Conservation (phyloP, 1,140 invertebrate genomes). For the Antheraea mylitta region DNA sequence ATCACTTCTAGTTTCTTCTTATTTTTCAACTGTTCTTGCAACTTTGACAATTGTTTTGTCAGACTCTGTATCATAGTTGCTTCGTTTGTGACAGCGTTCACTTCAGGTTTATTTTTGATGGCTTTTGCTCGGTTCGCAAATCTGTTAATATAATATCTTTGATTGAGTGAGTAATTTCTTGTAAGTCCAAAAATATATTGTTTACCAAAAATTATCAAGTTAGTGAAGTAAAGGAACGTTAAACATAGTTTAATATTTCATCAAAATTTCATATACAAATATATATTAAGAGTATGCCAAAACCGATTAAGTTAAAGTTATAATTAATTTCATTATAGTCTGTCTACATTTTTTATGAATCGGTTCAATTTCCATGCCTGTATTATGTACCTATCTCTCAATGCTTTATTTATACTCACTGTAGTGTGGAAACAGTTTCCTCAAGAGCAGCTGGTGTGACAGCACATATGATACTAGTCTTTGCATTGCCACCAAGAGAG, state of each 20-base stretch:
- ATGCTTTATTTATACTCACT: constrained; percentile 59
- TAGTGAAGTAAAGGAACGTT: too few species aligned
- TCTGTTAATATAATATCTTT: constrained; percentile 57
- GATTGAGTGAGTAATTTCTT: too few species aligned
- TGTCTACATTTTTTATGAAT: too few species aligned
- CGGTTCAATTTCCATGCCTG: too few species aligned
- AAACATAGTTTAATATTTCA: too few species aligned
- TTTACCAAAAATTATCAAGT: too few species aligned
- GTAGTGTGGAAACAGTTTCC: constrained; percentile 87
- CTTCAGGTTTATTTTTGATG: constrained; percentile 84
- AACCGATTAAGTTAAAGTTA: too few species aligned
- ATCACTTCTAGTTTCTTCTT: constrained; percentile 54
- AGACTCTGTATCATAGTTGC: constrained; percentile 82
- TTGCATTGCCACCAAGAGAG: constrained; percentile 92
- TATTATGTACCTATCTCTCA: too few species aligned
- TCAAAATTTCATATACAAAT: too few species aligned
- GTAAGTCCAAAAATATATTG: too few species aligned
- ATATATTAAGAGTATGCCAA: too few species aligned
- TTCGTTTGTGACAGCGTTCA: constrained; percentile 85
- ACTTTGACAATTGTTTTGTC: constrained; percentile 64
- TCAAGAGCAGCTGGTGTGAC: constrained; percentile 86
- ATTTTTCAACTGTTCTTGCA: constrained; percentile 65
- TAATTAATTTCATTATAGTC: too few species aligned
- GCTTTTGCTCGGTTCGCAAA: constrained; percentile 85
- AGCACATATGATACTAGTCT: constrained; percentile 92